These are phyloP conservation scores for Notoglanidium macrostoma DNA, from an alignment of 2,797 vertebrate genomes.

Conservation along the genomic window DNA sequence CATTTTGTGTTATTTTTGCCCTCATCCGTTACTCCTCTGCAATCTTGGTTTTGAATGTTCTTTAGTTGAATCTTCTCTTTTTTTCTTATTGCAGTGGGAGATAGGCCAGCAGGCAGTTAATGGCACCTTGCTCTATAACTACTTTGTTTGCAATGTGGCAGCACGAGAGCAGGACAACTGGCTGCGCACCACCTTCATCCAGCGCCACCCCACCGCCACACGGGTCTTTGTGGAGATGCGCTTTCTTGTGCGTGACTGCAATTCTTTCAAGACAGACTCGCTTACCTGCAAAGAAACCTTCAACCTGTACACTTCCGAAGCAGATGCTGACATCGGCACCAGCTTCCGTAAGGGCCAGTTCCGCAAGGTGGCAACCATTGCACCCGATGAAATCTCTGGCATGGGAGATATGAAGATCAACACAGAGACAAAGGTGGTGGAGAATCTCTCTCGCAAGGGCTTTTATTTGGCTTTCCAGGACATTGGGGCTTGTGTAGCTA, in stretches of 20 bases:
- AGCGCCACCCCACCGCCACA: slow-evolving; percentile 81
- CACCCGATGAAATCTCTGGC: slow-evolving; percentile 89
- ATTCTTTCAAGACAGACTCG: slow-evolving; percentile 83
- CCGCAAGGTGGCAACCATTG: slow-evolving; percentile 90
- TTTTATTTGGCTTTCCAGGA: slow-evolving; percentile 98
- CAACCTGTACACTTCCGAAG: slow-evolving; percentile 89
- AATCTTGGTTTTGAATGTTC: slow-evolving; percentile 49
- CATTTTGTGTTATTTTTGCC: slow-evolving; percentile 52
- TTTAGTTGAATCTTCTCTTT: slow-evolving; percentile 4
- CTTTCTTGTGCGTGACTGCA: slow-evolving; percentile 94
- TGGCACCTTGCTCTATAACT: slow-evolving; percentile 88
- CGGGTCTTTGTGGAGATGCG: slow-evolving; percentile 91
- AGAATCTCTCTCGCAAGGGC: slow-evolving; percentile 83
- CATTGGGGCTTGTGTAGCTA: slow-evolving; percentile 87
- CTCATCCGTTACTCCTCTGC: slow-evolving; percentile 32
- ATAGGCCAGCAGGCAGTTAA: slow-evolving; percentile 87
- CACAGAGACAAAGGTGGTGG: slow-evolving; percentile 83
- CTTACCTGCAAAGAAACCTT: slow-evolving; percentile 96
- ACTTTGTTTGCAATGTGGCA: slow-evolving; percentile 90
- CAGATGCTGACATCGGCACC: slow-evolving; percentile 92
- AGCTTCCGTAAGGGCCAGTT: slow-evolving; percentile 93
- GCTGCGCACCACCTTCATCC: slow-evolving; percentile 97
- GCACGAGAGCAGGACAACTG: slow-evolving; percentile 95
- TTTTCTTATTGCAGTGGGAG: slow-evolving; percentile 84
- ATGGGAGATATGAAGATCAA: slow-evolving; percentile 86